phyloP scores from a whole-genome alignment of 2,797 vertebrate species.

The Periparus ater region DNA sequence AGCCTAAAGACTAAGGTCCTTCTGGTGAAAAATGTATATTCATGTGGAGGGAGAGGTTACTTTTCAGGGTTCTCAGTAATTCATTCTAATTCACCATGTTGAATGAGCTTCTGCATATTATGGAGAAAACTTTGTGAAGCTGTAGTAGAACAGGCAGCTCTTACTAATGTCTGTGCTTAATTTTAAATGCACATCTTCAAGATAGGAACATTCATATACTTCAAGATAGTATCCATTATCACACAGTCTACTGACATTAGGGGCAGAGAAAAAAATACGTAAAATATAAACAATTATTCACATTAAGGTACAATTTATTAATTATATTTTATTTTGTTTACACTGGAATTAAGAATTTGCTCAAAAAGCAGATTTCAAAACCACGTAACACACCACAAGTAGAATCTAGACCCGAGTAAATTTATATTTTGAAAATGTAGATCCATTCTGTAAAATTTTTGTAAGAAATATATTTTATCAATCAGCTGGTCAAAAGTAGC shows the following conservation, averaged over 20 bases:
- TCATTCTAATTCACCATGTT: not conserved
- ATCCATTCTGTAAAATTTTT: not conserved
- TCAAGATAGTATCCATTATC: not conserved
- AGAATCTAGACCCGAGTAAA: not conserved
- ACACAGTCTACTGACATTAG: not conserved
- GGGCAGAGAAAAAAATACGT: not conserved
- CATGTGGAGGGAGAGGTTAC: not conserved
- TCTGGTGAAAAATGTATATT: not conserved
- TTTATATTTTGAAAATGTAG: not conserved
- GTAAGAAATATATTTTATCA: not conserved
- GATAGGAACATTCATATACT: not conserved
- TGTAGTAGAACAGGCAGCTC: not conserved
- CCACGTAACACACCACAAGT: accelerated
- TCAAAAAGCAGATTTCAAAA: not conserved
- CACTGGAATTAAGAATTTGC: not conserved
- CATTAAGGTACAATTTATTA: not conserved
- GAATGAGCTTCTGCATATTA: not conserved
- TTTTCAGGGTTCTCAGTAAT: not conserved
- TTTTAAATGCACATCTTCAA: not conserved
- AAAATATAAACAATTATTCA: not conserved
- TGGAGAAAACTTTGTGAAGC: not conserved
- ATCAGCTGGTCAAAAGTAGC: not conserved
- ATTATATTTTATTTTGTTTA: not conserved
- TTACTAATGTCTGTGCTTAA: not conserved
- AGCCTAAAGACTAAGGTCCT: not conserved